A percentile compares a stretch with the other conserved stretches of the same genome.
These are phyloP conservation scores for Loris lydekkerianus DNA, from an alignment of 2,797 vertebrate species.

Conservation along the genomic window DNA sequence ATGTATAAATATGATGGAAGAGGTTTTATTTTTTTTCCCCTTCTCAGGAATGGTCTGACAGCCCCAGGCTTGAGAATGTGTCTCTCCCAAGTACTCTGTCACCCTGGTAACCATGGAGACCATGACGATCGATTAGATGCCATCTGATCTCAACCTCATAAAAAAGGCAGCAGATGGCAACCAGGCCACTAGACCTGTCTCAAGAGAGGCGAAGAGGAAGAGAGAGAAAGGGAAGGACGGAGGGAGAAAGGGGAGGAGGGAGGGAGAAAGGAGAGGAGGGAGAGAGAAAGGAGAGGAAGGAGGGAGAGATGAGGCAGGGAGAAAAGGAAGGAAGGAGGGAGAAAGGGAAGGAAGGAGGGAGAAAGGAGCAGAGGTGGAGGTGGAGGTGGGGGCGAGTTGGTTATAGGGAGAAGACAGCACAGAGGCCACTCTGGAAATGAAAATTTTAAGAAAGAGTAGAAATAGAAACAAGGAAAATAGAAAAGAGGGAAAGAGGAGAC, in stretches of 20 bases:
- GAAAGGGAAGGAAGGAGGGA: slow-evolving; percentile 35
- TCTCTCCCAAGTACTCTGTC: slow-evolving; percentile 91
- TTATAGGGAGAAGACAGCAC: slow-evolving; percentile 61
- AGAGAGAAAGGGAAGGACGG: slow-evolving; percentile 73
- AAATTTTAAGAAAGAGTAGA: slow-evolving; percentile 62
- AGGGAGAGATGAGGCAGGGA: slow-evolving; percentile 68
- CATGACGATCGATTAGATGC: slow-evolving; percentile 94
- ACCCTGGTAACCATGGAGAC: slow-evolving; percentile 95
- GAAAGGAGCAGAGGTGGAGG: background rate
- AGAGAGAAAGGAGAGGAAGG: background rate
- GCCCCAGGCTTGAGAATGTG: slow-evolving; percentile 89
- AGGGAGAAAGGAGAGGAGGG: slow-evolving; percentile 70
- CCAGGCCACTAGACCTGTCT: slow-evolving; percentile 92
- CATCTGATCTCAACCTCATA: slow-evolving; percentile 94
- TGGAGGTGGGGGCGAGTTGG: slow-evolving; percentile 1
- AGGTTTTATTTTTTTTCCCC: slow-evolving; percentile 81
- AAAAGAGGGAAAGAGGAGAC: background rate
- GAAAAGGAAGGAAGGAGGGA: slow-evolving; percentile 73
- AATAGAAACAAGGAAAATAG: slow-evolving; percentile 33
- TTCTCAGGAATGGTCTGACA: slow-evolving; percentile 88
- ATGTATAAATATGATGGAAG: slow-evolving; percentile 82
- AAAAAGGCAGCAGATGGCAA: slow-evolving; percentile 94
- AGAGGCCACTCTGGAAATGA: slow-evolving; percentile 62
- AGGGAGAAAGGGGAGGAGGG: slow-evolving; percentile 82
- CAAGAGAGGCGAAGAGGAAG: slow-evolving; percentile 86